Conservation (phyloP, 2,113 vertebrate genomes). For the Oceanites oceanicus region DNA sequence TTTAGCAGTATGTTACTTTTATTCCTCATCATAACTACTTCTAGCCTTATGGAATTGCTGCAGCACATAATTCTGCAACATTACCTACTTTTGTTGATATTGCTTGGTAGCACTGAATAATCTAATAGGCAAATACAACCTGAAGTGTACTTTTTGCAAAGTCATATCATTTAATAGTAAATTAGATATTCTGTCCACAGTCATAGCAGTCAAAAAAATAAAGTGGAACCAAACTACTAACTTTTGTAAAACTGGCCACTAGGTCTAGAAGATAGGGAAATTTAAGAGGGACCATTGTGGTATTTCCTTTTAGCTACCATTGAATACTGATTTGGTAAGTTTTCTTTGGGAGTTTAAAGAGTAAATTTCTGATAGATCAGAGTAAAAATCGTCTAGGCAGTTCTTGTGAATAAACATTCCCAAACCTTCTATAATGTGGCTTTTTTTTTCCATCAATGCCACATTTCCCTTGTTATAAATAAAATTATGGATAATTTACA, state of each 20-base stretch:
- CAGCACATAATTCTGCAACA: neutral
- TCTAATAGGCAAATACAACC: neutral
- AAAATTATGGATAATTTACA: neutral
- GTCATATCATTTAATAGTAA: neutral
- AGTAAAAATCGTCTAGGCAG: neutral
- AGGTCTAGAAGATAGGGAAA: neutral
- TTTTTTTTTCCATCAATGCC: neutral
- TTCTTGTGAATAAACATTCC: neutral
- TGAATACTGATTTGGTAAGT: neutral
- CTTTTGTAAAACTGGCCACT: neutral
- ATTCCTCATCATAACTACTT: neutral
- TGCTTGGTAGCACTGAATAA: neutral
- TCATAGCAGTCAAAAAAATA: neutral
- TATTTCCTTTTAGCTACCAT: neutral
- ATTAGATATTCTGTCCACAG: neutral
- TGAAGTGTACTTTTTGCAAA: neutral
- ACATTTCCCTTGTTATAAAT: neutral
- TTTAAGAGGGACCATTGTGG: neutral
- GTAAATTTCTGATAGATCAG: neutral
- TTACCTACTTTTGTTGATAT: neutral
- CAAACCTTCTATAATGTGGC: neutral
- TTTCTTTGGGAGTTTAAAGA: conserved; percentile 1
- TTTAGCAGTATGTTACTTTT: neutral
- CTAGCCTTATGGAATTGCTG: neutral
- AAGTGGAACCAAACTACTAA: neutral